These are phyloP conservation scores for Silvanus unidentatus DNA, from an alignment of 2,888 invertebrate genomes.

Conservation along the genomic window DNA sequence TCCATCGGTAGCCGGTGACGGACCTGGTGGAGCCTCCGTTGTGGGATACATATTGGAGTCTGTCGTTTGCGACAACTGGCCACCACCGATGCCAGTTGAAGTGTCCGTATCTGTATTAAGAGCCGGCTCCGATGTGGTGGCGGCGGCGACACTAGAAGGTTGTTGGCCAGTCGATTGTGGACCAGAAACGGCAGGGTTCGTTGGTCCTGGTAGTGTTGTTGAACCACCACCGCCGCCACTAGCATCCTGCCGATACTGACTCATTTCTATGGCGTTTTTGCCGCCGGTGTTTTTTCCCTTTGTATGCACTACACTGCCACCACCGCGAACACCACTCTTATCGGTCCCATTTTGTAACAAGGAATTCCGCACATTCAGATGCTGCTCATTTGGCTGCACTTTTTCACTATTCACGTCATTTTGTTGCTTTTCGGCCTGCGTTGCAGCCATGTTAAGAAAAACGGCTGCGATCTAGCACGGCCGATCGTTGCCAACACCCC, in stretches of 20 bases:
- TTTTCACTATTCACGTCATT: constrained; percentile 64
- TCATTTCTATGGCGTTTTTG: constrained; percentile 53
- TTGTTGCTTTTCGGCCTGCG: constrained; percentile 77
- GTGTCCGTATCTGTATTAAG: constrained; percentile 43
- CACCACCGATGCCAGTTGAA: constrained; percentile 17
- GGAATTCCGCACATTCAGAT: constrained; percentile 63
- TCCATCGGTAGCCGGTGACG: not conserved
- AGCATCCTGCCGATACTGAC: constrained; percentile 68
- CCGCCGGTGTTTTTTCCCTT: constrained; percentile 63
- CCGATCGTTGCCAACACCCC: constrained; percentile 58
- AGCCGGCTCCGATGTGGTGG: constrained; percentile 15
- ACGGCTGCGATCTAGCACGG: constrained; percentile 47
- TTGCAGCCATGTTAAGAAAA: constrained; percentile 72
- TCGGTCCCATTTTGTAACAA: constrained; percentile 73
- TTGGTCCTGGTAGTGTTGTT: constrained; percentile 15
- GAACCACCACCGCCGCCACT: constrained; percentile 43
- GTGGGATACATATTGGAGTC: constrained; percentile 26
- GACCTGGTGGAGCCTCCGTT: not conserved
- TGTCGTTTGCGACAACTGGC: constrained; percentile 16
- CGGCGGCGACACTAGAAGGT: constrained; percentile 30
- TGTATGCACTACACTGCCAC: constrained; percentile 53
- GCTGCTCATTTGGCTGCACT: constrained; percentile 61
- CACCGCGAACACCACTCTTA: constrained; percentile 60
- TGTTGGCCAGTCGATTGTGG: too few species aligned
- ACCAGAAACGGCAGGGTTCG: constrained; percentile 29